Evolutionary conservation across 2,888 invertebrate genomes (phyloP), one percentile per base, ranked within the genome.

Genomic region (Isotomurus palustris): DNA sequence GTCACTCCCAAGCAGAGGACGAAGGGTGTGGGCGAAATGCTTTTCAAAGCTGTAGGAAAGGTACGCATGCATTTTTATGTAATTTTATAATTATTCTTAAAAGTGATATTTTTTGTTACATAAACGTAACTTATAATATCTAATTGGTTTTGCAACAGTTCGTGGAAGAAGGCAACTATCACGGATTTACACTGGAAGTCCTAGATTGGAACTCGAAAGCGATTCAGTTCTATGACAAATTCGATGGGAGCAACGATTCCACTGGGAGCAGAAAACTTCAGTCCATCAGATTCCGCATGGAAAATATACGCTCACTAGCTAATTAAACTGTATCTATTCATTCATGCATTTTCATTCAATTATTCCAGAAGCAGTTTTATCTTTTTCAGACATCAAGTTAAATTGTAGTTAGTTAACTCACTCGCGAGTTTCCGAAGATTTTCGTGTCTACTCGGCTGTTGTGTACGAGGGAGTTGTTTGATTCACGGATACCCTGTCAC

Each of bases 141-240:
- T 10, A 32, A 32, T 43, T 43, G 12, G 21, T 49, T 24, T 44
- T 35, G 43, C 1, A n/a, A n/a, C 28, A 62, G 62, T 56, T 53
- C 25, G 45, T 52, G 2, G 41, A 55, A 12, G 58, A 54, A 24
- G 55, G 55, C 22, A 44, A 47, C 1, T 85, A 85, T 66, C 74
- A 73, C n/a, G 80, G 87, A 44, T 73, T 93, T 56, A 87, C 91
- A 72, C 90, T 91, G 74, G 82, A 84, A 72, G 90, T 91, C 12
- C 78, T 92, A 36, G 80, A 84, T 48, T 92, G 91, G 91, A 93
- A 93, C 78, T 64, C 67, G 14, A 83, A 86, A 3, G 89, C 92
- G 0, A 78, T 82, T 22, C 75, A 79, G 5, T 90, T 92, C 76
- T 93, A 93, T 74, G 60, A 66, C 17, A 81, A 84, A 68, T 76